Base-by-base conservation (phyloP, 2,888 invertebrate genomes). In the Eupithecia pulchellata region DNA sequence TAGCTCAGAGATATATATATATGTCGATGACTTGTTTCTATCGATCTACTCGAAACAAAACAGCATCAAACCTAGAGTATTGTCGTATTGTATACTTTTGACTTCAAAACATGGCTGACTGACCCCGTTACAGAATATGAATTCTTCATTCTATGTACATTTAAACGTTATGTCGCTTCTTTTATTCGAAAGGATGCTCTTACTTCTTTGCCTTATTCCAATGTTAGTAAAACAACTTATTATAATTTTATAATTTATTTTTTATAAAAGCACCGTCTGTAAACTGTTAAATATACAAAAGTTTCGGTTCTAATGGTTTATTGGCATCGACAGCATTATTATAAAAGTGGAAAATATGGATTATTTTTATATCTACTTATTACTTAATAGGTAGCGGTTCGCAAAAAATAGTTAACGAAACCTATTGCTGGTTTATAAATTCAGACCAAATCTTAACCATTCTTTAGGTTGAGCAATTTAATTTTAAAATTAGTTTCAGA, bases 191-290 rank as follows among this genome's bases (percentile, higher is more conserved):
- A n/a, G n/a, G n/a, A n/a, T n/a, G n/a, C n/a, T n/a, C n/a, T n/a
- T n/a, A n/a, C n/a, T n/a, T n/a, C n/a, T n/a, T n/a, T n/a, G n/a
- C n/a, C n/a, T n/a, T n/a, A n/a, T n/a, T n/a, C n/a, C n/a, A n/a
- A n/a, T n/a, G 3, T 9, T 20, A 69, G 6, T 62, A 72, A 71
- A 66, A 76, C 76, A 74, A 81, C 71, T 64, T 36, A 66, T 66
- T 66, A 66, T 4, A 4, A 13, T 76, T 77, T 82, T 79, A 75
- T 75, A 80, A 80, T 88, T 83, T 92, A 88, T 93, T 92, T 93
- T 93, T 92, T 91, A 91, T 91, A 91, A 93, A 94, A 94, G 93
- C 94, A 94, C 93, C 93, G 89, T 93, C 91, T 91, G 92, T 93
- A 93, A 92, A 93, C 91, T 91, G 92, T 93, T 92, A 91, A 93